Evolutionary conservation across 1,140 invertebrate genomes (phyloP), one percentile per base, ranked within the genome.

Genomic region (Ooceraea biroi): DNA sequence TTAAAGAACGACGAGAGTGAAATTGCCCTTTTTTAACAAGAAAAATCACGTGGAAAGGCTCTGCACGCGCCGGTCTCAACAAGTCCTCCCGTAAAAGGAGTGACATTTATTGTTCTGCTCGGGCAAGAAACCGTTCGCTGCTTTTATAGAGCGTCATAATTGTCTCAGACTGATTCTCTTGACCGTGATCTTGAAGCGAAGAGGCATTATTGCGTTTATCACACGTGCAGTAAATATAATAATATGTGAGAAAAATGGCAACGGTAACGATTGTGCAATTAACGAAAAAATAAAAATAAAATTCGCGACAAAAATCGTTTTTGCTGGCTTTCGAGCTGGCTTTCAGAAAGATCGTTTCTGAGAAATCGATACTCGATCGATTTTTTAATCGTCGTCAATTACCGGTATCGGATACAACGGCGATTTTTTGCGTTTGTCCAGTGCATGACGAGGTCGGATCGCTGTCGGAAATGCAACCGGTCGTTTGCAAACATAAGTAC

Each of bases 1-100:
- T 84, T 78, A 66, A 71, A 73, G 25, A 12, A 8, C 58, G 57
- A 55, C 52, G 65, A 90, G 78, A 91, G 89, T 91, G 86, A 91
- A 91, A 91, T 63, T 89, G 55, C 11, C 27, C 55, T 41, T 48
- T 50, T 46, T 11, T 25, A 65, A 61, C 27, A 52, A 48, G 7
- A 46, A 80, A 36, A 55, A 22, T 71, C 11, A 44, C 36, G 22
- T 63, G 30, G 36, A 84, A 60, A 46, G 68, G 61, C 19, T n/a
- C 14, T 22, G 27, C 25, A 27, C 0, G n/a, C 1, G 0, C 25
- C 27, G 5, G 8, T 73, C 48, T 8, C 46, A 50, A 44, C 25
- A 7, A 22, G 41, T 36, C 8, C 10, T 10, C 0, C 12, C 30
- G 7, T 66, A 74, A 84, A 80, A 3, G 11, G 36, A 80, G 27